phyloP scores from a whole-genome alignment of 2,113 vertebrate species.

The Ophiodon elongatus region DNA sequence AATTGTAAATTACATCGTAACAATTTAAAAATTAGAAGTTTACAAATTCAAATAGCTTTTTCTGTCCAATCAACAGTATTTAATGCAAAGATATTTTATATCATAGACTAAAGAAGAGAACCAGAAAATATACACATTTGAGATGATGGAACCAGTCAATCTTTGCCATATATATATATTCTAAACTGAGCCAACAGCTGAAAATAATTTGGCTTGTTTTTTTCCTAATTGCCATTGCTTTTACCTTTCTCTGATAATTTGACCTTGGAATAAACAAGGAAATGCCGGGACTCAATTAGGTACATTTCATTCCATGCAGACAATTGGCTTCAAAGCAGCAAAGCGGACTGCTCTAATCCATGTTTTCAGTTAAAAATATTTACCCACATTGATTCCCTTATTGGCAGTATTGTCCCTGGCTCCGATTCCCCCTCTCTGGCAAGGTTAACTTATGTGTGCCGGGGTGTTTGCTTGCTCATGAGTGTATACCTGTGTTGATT shows the following conservation, averaged over 20 bases:
- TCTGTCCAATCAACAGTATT: background rate
- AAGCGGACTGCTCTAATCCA: background rate
- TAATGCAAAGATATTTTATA: background rate
- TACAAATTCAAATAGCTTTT: background rate
- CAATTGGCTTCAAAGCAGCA: conserved; percentile 9
- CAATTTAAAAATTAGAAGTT: background rate
- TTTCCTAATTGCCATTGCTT: background rate
- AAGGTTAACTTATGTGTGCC: conserved; percentile 26
- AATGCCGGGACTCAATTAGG: conserved; percentile 19
- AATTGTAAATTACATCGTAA: background rate
- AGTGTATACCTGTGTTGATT: conserved; percentile 6
- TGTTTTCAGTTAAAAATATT: conserved; percentile 42
- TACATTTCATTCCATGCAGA: background rate
- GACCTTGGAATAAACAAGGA: conserved; percentile 31
- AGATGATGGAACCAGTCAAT: background rate
- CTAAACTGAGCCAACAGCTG: conserved; percentile 30
- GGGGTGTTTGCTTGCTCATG: conserved; percentile 12
- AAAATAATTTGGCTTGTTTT: conserved; percentile 26
- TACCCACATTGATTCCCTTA: conserved; percentile 29
- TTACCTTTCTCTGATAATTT: conserved; percentile 13
- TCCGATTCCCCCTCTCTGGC: conserved; percentile 24
- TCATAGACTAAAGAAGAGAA: background rate
- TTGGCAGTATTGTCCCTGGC: conserved; percentile 29
- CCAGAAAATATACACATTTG: background rate
- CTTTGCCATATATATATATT: conserved; percentile 3